These are phyloP conservation scores for Myocastor coypus DNA, from an alignment of 2,113 vertebrate species.

Conservation along the genomic window DNA sequence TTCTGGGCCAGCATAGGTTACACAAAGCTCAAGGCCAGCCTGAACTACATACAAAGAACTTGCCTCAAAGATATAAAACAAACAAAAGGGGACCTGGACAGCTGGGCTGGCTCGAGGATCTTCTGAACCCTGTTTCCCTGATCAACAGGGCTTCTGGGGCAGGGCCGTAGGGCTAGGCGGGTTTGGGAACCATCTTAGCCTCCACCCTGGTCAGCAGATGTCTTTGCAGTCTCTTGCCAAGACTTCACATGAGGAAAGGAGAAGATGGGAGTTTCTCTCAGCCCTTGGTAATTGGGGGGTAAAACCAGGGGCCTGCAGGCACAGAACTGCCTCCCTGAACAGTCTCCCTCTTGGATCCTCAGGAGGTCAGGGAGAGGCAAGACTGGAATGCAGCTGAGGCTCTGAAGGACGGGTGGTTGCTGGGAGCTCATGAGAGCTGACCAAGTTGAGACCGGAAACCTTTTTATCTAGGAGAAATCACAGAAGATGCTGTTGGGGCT, in stretches of 20 bases:
- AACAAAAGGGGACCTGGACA: neutral
- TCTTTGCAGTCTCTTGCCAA: conserved; percentile 71
- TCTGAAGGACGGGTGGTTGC: neutral
- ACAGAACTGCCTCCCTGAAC: neutral
- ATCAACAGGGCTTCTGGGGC: conserved; percentile 38
- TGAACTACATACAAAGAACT: neutral
- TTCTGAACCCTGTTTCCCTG: conserved; percentile 13
- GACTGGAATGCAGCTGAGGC: conserved; percentile 54
- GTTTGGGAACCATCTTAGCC: conserved; percentile 50
- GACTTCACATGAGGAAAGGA: conserved; percentile 63
- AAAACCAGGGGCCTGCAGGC: conserved; percentile 44
- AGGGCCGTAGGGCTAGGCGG: conserved; percentile 32
- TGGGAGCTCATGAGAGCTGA: neutral
- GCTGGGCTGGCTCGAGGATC: neutral
- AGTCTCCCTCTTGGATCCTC: conserved; percentile 16
- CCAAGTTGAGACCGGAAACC: neutral
- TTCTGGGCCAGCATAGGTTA: neutral
- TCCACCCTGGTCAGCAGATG: conserved; percentile 76
- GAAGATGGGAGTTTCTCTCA: conserved; percentile 59
- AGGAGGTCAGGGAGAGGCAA: neutral
- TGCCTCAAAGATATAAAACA: neutral
- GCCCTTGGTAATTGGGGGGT: conserved; percentile 45
- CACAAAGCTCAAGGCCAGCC: neutral
- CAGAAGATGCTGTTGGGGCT: conserved; percentile 15
- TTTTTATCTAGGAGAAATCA: conserved; percentile 31